Evolutionary conservation across 2,797 vertebrate genomes (phyloP), one percentile per base, ranked within the genome.

Genomic region (Mycteria americana): DNA sequence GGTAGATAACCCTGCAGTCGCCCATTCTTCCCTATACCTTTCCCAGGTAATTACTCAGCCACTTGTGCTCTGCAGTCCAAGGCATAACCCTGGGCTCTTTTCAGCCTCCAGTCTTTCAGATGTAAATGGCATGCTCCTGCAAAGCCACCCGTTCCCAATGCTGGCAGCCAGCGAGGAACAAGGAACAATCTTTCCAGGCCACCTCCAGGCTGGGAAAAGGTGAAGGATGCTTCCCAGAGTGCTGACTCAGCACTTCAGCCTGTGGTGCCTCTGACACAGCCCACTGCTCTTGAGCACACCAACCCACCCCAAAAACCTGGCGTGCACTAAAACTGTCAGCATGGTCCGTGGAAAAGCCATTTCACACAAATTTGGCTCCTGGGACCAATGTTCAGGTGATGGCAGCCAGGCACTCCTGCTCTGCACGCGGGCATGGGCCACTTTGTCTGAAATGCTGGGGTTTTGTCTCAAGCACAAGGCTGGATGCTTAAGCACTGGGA

Each of bases 291-390:
- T 15, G 7, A 83, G 37, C 50, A 68, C 53, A 37, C 11, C 37
- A 37, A 81, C 67, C 33, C 33, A 64, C 57, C 14, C 54, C 0
- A 0, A 60, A 60, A 84, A 64, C 64, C 41, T 0, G 0, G 4
- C 0, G 0, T 8, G 23, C 2, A 4, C 59, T 30, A 54, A 85
- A 18, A 17, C 57, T 76, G 22, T 14, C 70, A 54, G 56, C 23
- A 27, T 2, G 5, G 39, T 7, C 15, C 2, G 7, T 21, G 31
- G 39, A 85, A 95, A 93, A 91, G 50, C 28, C 62, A n/a, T 31
- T 87, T 31, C 37, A 22, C 7, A 4, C 9, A 68, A 62, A 48
- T 50, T 45, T 60, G 56, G 51, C 37, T 90, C 46, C 72, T n/a
- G 23, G 54, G 68, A 74, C 22, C 2, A 2, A 21, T 25, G n/a